Evolutionary conservation across 2,113 vertebrate genomes (phyloP), one percentile per base, ranked within the genome.

Genomic region (Heloderma charlesbogerti): DNA sequence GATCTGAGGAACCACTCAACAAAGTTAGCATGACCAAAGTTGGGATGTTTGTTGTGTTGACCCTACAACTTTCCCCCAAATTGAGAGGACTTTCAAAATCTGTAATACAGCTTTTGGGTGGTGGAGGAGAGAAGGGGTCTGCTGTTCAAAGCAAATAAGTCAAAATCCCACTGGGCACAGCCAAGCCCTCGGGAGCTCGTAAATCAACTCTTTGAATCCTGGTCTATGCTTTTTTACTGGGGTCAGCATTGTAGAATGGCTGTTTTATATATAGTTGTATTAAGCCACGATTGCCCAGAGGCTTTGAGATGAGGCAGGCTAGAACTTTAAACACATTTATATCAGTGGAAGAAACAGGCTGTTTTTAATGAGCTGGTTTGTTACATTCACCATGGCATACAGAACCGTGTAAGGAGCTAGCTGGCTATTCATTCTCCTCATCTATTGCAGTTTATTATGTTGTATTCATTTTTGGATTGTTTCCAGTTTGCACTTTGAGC

Each of bases 291-390:
- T 40, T 25, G 63, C 2, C n/a, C 31, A 37, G 16, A 45, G 34
- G 43, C n/a, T 51, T 81, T 37, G 77, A 81, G 87, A 9, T 29
- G 54, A 74, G 34, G 67, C 54, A 13, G 29, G 34, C 34, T 10
- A 37, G 20, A 66, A 27, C 31, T 51, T 69, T 80, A n/a, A 88
- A 88, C 34, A 37, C 63, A 3, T 57, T 54, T 71, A 60, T 48
- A 92, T 48, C 43, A 60, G 87, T 85, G 6, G 67, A 87, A 93
- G 48, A 92, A 93, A 87, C 2, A 93, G 92, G 78, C 18, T 84
- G 91, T 92, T 94, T 63, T 94, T 94, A 95, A 95, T 67, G 75
- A 96, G 94, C 91, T 88, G 91, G 92, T 92, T 95, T 84, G 80
- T 81, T 48, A 93, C 77, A 74, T 94, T 37, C 94, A 93, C 92